Percentiles rank a stretch among this genome's conserved stretches.
Evolutionary conservation across 2,113 vertebrate species (phyloP).

Genomic region (Micronycteris hirsuta): DNA sequence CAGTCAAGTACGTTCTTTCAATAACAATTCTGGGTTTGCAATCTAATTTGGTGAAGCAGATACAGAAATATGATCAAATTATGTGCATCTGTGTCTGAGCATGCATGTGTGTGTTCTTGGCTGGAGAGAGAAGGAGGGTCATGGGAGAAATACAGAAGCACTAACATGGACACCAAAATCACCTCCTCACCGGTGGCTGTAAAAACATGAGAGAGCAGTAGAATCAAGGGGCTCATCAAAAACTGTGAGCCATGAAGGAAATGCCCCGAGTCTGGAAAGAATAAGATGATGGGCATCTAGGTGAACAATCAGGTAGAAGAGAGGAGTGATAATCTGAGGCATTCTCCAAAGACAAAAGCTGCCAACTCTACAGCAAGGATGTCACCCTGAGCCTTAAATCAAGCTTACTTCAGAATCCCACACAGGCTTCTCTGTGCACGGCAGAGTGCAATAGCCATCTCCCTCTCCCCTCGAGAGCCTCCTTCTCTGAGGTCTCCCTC

Average conservation of each 20-base stretch:
- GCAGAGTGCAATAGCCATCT: slow-evolving; percentile 9
- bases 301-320: slow-evolving; percentile 28
- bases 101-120: slow-evolving; percentile 31
- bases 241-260: background rate
- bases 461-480: background rate
- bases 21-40: slow-evolving; percentile 21
- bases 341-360: slow-evolving; percentile 56
- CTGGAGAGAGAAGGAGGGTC: slow-evolving; percentile 20
- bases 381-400: slow-evolving; percentile 45
- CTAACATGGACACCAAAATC: background rate
- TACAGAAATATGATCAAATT: slow-evolving; percentile 71
- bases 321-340: slow-evolving; percentile 48
- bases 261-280: background rate
- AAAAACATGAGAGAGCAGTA: background rate
- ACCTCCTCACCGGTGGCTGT: slow-evolving; percentile 21
- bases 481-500: slow-evolving; percentile 20
- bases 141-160: slow-evolving; percentile 28
- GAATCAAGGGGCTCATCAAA: slow-evolving; percentile 37
- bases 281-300: background rate
- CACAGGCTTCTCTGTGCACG: slow-evolving; percentile 20
- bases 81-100: slow-evolving; percentile 23
- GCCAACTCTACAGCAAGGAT: slow-evolving; percentile 28
- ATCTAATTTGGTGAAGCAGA: slow-evolving; percentile 69
- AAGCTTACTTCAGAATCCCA: slow-evolving; percentile 60
- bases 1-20: slow-evolving; percentile 31